Conservation (phyloP, 2,797 vertebrate genomes). For the Trematomus bernacchii region DNA sequence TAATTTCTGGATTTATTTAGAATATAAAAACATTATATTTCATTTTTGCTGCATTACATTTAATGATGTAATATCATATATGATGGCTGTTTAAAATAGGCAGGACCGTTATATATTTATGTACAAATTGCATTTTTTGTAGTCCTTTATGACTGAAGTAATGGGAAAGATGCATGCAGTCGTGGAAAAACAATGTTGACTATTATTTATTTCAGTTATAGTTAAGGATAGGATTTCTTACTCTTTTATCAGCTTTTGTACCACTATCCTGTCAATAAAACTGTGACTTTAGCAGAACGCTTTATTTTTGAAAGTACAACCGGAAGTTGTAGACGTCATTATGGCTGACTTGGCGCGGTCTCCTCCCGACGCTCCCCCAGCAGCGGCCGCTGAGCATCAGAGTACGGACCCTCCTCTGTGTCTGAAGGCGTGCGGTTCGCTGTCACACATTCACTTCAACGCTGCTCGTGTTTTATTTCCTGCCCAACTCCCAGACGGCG, state of each 20-base stretch:
- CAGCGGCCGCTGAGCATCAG: constrained; percentile 77
- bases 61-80: too few relatives aligned
- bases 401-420: constrained; percentile 59
- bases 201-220: neutral
- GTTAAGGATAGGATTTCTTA: too few relatives aligned
- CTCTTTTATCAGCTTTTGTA: too few relatives aligned
- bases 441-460: constrained; percentile 62
- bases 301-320: constrained; percentile 46
- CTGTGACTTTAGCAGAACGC: rapidly evolving
- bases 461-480: constrained; percentile 46
- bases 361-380: constrained; percentile 67
- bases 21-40: too few relatives aligned
- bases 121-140: neutral
- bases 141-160: neutral
- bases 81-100: neutral
- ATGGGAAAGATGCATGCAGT: neutral
- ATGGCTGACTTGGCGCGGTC: rapidly evolving
- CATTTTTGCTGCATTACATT: too few relatives aligned
- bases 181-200: neutral
- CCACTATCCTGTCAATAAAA: too few relatives aligned
- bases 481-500: constrained; percentile 45
- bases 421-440: constrained; percentile 68
- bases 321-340: rapidly evolving
- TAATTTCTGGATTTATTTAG: too few relatives aligned
- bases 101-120: neutral